phyloP scores from a whole-genome alignment of 2,888 invertebrate species.

The Busseola fusca region DNA sequence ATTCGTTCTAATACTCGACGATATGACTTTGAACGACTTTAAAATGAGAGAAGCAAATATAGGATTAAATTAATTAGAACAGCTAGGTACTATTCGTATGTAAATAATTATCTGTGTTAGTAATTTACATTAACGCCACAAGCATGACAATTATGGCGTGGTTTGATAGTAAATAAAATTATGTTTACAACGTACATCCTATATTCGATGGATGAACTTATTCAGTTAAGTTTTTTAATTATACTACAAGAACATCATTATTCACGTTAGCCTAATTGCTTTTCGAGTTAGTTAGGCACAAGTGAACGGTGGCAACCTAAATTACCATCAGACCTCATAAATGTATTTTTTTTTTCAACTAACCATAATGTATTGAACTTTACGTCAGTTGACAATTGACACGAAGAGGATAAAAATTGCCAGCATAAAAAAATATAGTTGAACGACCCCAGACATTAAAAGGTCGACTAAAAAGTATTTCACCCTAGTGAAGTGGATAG shows the following conservation, averaged over 20 bases:
- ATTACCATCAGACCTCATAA: slow-evolving; percentile 21
- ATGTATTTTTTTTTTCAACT: slow-evolving; percentile 17
- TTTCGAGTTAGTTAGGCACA: slow-evolving; percentile 35
- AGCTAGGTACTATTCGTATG: slow-evolving; percentile 31
- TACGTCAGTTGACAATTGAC: slow-evolving; percentile 27
- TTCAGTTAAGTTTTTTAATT: slow-evolving; percentile 34
- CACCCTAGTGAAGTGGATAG: slow-evolving; percentile 64
- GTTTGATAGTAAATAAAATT: slow-evolving; percentile 44
- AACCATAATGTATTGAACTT: slow-evolving; percentile 16
- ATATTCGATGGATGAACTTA: slow-evolving; percentile 17
- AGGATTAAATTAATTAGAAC: slow-evolving; percentile 50
- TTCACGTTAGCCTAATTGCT: slow-evolving; percentile 42
- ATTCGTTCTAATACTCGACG: slow-evolving; percentile 43
- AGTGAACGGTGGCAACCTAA: slow-evolving; percentile 35
- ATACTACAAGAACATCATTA: slow-evolving; percentile 44
- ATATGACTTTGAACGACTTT: slow-evolving; percentile 44
- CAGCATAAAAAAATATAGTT: slow-evolving; percentile 43
- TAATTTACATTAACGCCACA: slow-evolving; percentile 45
- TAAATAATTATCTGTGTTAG: slow-evolving; percentile 45
- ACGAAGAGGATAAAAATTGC: slow-evolving; percentile 39
- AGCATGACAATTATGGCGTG: slow-evolving; percentile 40
- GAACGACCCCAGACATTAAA: slow-evolving; percentile 56
- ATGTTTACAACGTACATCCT: slow-evolving; percentile 26
- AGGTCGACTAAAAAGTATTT: slow-evolving; percentile 66
- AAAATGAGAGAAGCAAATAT: slow-evolving; percentile 47